Evolutionary conservation across 2,888 invertebrate genomes (phyloP), one percentile per base, ranked within the genome.

Genomic region (Steinernema hermaphroditum): DNA sequence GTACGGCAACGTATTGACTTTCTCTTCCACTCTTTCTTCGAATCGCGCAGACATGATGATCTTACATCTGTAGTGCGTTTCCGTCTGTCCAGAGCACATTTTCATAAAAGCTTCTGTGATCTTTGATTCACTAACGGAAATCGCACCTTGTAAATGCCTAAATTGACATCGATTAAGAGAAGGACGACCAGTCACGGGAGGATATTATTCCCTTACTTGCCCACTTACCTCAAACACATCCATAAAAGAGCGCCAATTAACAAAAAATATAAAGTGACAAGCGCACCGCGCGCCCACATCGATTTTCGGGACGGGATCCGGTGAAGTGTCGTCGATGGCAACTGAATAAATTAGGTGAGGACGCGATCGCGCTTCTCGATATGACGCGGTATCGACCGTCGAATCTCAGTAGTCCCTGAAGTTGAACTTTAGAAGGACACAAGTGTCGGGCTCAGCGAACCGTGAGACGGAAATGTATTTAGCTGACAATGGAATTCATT

Each of bases 281-380:
- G 54, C 54, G 54, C 54, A 54, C 24, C 54, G 24, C 54, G 54
- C 54, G 19, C 27, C 24, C 22, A 54, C 54, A 54, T 54, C 27
- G 27, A 54, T 27, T 2, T 24, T 4, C 6, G 27, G 6, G 54
- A 54, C 4, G 54, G 16, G 27, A 14, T 27, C n/a, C 54, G 6
- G n/a, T 16, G 22, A 54, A 27, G 27, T 2, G 54, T 54, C 54
- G 54, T 54, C 54, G 19, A 27, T 16, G 54, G 54, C 54, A 54
- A 54, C 54, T 54, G 27, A 46, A 27, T 27, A 27, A 54, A 54
- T 54, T 27, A 27, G 27, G 54, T 27, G 54, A 54, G 27, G 24
- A 4, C 54, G 27, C 6, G 54, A 54, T 54, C 24, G 22, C 54
- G 54, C 12, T 2, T 2, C 27, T 2, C 19, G 54, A 54, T 54